Percentiles rank a stretch among this genome's conserved stretches.
Evolutionary conservation across 2,113 vertebrate species (phyloP).

Genomic region (Machaerirhynchus nigripectus): DNA sequence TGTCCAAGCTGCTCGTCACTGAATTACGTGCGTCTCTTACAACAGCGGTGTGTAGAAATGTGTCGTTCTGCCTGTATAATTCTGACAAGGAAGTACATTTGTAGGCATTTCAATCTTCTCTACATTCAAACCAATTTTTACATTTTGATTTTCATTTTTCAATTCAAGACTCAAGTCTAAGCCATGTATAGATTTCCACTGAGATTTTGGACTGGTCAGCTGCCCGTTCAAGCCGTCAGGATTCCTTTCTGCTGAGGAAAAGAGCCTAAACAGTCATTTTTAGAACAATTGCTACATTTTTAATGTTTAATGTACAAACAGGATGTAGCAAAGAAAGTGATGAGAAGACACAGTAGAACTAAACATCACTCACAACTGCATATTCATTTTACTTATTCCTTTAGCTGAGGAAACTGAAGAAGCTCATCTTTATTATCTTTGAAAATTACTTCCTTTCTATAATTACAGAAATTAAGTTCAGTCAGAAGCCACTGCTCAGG

Average conservation of each 20-base stretch:
- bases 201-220: background rate
- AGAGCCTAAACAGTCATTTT: background rate
- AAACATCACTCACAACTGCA: background rate
- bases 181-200: background rate
- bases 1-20: background rate
- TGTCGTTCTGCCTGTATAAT: background rate
- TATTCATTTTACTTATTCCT: background rate
- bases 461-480: background rate
- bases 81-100: background rate
- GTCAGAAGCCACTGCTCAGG: background rate
- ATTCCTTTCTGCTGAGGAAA: slow-evolving; percentile 5
- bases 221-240: slow-evolving; percentile 12
- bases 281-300: slow-evolving; percentile 8
- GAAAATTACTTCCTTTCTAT: background rate
- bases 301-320: background rate
- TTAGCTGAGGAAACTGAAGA: background rate
- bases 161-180: slow-evolving; percentile 32
- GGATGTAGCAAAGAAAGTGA: background rate
- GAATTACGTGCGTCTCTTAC: background rate
- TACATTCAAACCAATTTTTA: slow-evolving; percentile 10
- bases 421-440: background rate
- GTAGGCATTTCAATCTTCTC: background rate
- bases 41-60: background rate
- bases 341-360: background rate
- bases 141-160: slow-evolving; percentile 45